Evolutionary conservation across 2,888 invertebrate species (phyloP), one percentile per base, ranked within the genome.

Genomic region (Ferrisia virgata): DNA sequence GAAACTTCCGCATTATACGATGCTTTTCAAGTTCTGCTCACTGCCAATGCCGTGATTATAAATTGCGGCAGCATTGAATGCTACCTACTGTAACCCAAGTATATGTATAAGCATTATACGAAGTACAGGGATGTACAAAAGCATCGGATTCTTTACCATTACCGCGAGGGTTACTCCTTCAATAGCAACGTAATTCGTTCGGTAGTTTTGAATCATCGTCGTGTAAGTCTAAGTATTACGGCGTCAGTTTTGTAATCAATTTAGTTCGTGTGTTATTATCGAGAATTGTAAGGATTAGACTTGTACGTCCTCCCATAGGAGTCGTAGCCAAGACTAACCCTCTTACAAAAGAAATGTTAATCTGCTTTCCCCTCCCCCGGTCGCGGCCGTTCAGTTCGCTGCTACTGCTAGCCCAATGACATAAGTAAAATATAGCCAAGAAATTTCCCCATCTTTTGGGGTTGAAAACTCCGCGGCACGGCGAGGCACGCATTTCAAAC

Each of bases 271-370:
- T 36, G 72, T 76, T 76, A 76, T 76, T 76, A 76, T 76, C 72
- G 72, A 31, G 72, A 76, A 76, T 76, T 76, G 72, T 36, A 36
- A 76, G 72, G 33, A 76, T 76, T 76, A 76, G 72, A 76, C 72
- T 33, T 76, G 72, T 76, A 76, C 72, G 72, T 76, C 72, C 72
- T 76, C 72, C 72, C 72, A 33, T 76, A 76, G 72, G 72, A 76
- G 72, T 76, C 72, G 72, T 76, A 76, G 72, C 72, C 72, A 76
- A 76, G 36, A 76, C 72, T 76, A 76, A 76, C 72, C 72, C 72
- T 76, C 72, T 76, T 76, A 76, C 72, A 76, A 76, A 76, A 76
- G 72, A 76, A 76, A 76, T 76, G 72, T 76, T 76, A 76, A 76
- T 76, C 72, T 76, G 72, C 36, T 76, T 76, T 76, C 6, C 36